Base-by-base conservation (phyloP, 2,888 invertebrate species). In the Drosophila sordidula region DNA sequence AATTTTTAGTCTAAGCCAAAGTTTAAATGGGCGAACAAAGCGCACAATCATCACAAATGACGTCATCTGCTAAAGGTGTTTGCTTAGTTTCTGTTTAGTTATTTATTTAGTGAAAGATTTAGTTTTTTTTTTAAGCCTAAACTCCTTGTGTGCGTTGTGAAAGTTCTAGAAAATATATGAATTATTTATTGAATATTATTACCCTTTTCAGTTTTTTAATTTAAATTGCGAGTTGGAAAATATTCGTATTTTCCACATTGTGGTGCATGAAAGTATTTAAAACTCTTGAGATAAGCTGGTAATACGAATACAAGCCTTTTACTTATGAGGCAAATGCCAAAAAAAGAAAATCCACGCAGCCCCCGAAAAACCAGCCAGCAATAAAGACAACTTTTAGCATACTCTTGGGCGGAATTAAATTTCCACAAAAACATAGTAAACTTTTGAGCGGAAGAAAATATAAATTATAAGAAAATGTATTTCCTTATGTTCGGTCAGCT, bases 121-220 rank as follows among this genome's bases (percentile, higher is more conserved):
- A 34, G 34, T 34, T 64, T 76, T 47, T 66, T 66, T 52, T 59
- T 14, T 54, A 81, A 63, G 74, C 52, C 50, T 25, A 54, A 64
- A 49, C 58, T 63, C 6, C 42, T 49, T 50, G 41, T 64, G 57
- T 67, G 67, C 67, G 78, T 80, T 80, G 73, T 76, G 76, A 66
- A 80, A 68, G 52, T 70, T 75, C 49, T 65, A 77, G 74, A 55
- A 85, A 76, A 65, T 73, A 83, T 70, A 81, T 74, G 58, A 83
- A 62, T 70, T 82, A 87, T 84, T 84, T 87, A 84, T 84, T 87
- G 77, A 63, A 50, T 29, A 64, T 65, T 73, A 47, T 62, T 36
- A 41, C 34, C 46, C 34, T 29, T 26, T 41, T 39, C 18, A 41
- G 14, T 39, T 46, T 50, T 34, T 34, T 22, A 11, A 3, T 32